Conservation (phyloP, 2,888 invertebrate genomes). For the Dynastes hyllus region DNA sequence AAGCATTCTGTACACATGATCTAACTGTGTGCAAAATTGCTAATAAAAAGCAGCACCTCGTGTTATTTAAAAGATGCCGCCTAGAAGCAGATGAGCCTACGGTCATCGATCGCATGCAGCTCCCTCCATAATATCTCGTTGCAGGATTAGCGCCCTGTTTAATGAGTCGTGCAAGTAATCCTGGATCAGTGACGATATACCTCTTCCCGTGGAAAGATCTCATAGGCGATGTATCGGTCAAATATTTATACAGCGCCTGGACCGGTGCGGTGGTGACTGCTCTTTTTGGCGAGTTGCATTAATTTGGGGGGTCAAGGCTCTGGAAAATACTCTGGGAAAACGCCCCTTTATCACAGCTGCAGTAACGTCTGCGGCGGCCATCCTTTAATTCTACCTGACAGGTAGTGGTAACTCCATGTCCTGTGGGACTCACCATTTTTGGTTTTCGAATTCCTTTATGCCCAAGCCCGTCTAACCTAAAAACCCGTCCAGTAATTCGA, state of each 20-base stretch:
- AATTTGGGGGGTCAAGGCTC: constrained; percentile 68
- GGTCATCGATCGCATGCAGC: constrained; percentile 58
- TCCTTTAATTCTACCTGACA: constrained; percentile 77
- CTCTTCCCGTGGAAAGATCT: constrained; percentile 31
- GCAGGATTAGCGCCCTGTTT: constrained; percentile 72
- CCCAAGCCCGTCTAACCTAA: constrained; percentile 41
- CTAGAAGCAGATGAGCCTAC: constrained; percentile 24
- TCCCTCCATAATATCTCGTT: constrained; percentile 70
- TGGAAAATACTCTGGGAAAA: constrained; percentile 64
- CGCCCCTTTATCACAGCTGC: constrained; percentile 68
- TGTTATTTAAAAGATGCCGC: not conserved
- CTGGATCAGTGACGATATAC: constrained; percentile 68
- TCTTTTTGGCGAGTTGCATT: constrained; percentile 65
- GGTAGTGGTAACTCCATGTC: constrained; percentile 70
- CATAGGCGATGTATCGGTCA: constrained; percentile 66
- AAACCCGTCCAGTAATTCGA: constrained; percentile 28
- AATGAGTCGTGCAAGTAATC: constrained; percentile 74
- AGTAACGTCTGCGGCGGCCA: constrained; percentile 69
- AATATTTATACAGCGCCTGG: constrained; percentile 68
- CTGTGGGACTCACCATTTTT: constrained; percentile 65
- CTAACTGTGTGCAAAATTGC: not conserved
- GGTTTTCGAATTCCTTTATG: constrained; percentile 51
- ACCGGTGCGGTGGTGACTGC: constrained; percentile 54
- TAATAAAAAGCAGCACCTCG: not conserved
- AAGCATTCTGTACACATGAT: not conserved